phyloP scores from a whole-genome alignment of 1,140 invertebrate genomes.

The Matsumurasca onukii region DNA sequence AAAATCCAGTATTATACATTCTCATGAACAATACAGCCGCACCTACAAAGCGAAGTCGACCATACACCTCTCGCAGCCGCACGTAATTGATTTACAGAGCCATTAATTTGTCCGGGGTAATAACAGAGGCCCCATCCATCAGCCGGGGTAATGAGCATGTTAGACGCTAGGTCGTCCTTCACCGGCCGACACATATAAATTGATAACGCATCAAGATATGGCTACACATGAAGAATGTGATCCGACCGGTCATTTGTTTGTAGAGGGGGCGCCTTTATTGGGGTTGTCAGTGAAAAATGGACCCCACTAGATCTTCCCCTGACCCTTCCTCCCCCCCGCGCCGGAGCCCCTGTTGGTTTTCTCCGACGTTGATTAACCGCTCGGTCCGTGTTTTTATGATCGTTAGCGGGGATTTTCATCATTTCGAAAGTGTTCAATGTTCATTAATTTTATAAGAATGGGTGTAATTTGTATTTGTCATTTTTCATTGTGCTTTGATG shows the following conservation, averaged over 20 bases:
- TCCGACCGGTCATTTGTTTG: slow-evolving; percentile 7
- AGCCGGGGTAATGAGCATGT: slow-evolving; percentile 8
- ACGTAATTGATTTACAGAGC: slow-evolving; percentile 20
- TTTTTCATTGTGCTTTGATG: too few species aligned
- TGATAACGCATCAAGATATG: slow-evolving; percentile 18
- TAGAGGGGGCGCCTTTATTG: slow-evolving; percentile 12
- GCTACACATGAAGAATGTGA: slow-evolving; percentile 12
- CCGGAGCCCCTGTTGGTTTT: slow-evolving; percentile 17
- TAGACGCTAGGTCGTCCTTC: neutral
- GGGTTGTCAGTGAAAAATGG: slow-evolving; percentile 19
- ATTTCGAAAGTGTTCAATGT: too few species aligned
- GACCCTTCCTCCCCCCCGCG: neutral
- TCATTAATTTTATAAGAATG: too few species aligned
- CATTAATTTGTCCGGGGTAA: slow-evolving; percentile 25
- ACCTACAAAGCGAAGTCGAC: neutral
- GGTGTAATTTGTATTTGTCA: too few species aligned
- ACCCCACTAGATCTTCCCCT: neutral
- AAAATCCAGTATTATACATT: too few species aligned
- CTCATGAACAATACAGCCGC: too few species aligned
- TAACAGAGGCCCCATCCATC: slow-evolving; percentile 14
- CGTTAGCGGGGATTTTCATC: neutral
- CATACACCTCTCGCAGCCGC: neutral
- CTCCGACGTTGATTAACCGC: slow-evolving; percentile 18
- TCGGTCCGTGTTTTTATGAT: neutral
- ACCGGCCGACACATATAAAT: slow-evolving; percentile 18